These are phyloP conservation scores for Parasteatoda lunata DNA, from an alignment of 2,888 invertebrate species.

Conservation along the genomic window DNA sequence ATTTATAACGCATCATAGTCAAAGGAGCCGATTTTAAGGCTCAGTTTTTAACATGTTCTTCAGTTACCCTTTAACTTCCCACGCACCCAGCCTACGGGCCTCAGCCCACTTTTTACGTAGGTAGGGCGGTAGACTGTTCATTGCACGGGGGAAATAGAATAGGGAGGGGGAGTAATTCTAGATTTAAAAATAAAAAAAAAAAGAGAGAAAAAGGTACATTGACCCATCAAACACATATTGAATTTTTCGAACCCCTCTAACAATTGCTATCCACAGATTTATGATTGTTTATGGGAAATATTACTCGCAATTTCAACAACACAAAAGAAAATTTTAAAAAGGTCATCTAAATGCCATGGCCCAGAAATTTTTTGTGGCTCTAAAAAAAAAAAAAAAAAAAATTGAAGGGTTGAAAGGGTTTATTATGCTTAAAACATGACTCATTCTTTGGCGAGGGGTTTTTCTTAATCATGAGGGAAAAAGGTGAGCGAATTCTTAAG, in stretches of 20 bases:
- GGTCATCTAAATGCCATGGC: neutral
- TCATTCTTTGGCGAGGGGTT: neutral
- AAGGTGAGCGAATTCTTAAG: too few relatives aligned
- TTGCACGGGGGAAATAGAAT: neutral
- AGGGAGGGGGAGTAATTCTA: neutral
- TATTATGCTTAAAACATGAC: neutral
- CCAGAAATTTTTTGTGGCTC: neutral
- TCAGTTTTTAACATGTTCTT: neutral
- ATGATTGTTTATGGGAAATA: neutral
- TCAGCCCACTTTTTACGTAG: constrained; percentile 5
- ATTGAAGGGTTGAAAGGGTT: neutral
- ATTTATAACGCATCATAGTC: neutral
- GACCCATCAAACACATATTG: constrained; percentile 26
- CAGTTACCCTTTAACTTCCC: neutral
- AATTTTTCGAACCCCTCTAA: neutral
- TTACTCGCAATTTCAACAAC: neutral
- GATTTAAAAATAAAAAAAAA: neutral
- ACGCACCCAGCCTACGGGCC: neutral
- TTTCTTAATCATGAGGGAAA: neutral
- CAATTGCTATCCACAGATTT: neutral
- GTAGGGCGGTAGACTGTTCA: neutral
- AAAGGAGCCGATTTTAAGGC: neutral
- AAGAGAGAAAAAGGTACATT: constrained; percentile 21
- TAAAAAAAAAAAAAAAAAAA: neutral
- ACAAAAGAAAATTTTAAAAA: neutral